These are phyloP conservation scores for Yponomeuta evonymella DNA, from an alignment of 2,888 invertebrate genomes.

Conservation along the genomic window DNA sequence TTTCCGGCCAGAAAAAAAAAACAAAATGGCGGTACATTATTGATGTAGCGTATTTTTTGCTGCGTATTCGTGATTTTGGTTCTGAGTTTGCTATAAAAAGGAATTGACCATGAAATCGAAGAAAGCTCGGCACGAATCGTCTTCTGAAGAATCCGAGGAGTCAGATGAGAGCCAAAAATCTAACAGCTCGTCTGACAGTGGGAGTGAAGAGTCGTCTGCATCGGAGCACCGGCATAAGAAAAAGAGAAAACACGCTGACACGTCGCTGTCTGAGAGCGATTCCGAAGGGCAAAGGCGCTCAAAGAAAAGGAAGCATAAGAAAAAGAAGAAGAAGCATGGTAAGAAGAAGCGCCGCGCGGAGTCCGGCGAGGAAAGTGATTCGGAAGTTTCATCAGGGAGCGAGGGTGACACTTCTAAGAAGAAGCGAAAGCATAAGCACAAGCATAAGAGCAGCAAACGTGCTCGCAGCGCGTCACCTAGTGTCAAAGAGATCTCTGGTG, in stretches of 20 bases:
- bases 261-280: slow-evolving; percentile 61
- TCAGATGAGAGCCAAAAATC: slow-evolving; percentile 55
- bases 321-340: slow-evolving; percentile 69
- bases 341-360: slow-evolving; percentile 62
- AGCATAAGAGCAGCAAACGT: slow-evolving; percentile 46
- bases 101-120: slow-evolving; percentile 54
- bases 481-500: slow-evolving; percentile 24
- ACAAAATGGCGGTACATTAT: neutral
- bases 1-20: neutral
- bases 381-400: slow-evolving; percentile 49
- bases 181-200: slow-evolving; percentile 60
- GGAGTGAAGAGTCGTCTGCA: slow-evolving; percentile 58
- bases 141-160: slow-evolving; percentile 63
- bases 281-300: slow-evolving; percentile 56
- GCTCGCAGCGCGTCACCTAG: slow-evolving; percentile 46
- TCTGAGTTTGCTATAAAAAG: neutral
- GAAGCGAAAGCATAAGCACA: slow-evolving; percentile 66
- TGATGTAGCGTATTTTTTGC: neutral
- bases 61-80: neutral
- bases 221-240: slow-evolving; percentile 62
- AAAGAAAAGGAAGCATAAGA: slow-evolving; percentile 71
- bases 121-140: slow-evolving; percentile 52
- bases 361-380: slow-evolving; percentile 45
- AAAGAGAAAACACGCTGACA: slow-evolving; percentile 62
- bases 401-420: slow-evolving; percentile 61